These are phyloP conservation scores for Amblyraja radiata DNA, from an alignment of 2,797 vertebrate species.

Conservation along the genomic window DNA sequence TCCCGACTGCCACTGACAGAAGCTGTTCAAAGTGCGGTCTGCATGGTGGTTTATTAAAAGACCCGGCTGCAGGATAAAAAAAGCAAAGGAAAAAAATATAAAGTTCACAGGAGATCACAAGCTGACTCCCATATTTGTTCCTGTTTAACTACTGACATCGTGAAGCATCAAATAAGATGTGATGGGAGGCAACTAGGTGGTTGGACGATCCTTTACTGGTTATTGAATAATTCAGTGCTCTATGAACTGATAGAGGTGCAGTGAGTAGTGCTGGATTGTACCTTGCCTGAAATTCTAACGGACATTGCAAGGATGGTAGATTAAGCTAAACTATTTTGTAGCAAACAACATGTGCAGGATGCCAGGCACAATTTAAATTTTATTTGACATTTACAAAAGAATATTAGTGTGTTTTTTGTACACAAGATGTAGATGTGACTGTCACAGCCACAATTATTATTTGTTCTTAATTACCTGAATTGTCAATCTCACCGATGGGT, in stretches of 20 bases:
- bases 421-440: too few species aligned
- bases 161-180: conserved; percentile 35
- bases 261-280: conserved; percentile 23
- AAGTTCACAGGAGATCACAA: conserved; percentile 12
- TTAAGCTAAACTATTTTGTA: background rate
- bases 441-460: too few species aligned
- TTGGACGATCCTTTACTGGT: conserved; percentile 34
- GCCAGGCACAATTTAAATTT: background rate
- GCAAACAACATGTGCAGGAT: background rate
- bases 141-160: conserved; percentile 39
- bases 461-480: too few species aligned
- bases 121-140: background rate
- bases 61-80: conserved; percentile 61
- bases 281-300: conserved; percentile 39
- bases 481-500: too few species aligned
- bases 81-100: background rate
- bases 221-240: conserved; percentile 32
- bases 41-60: conserved; percentile 80
- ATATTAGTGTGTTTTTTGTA: background rate
- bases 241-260: conserved; percentile 6
- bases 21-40: conserved; percentile 82
- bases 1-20: conserved; percentile 86
- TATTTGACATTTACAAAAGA: background rate
- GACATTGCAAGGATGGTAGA: conserved; percentile 37
- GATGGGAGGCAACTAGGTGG: conserved; percentile 23